phyloP scores from a whole-genome alignment of 2,113 vertebrate species.

The Herpailurus yagouaroundi region DNA sequence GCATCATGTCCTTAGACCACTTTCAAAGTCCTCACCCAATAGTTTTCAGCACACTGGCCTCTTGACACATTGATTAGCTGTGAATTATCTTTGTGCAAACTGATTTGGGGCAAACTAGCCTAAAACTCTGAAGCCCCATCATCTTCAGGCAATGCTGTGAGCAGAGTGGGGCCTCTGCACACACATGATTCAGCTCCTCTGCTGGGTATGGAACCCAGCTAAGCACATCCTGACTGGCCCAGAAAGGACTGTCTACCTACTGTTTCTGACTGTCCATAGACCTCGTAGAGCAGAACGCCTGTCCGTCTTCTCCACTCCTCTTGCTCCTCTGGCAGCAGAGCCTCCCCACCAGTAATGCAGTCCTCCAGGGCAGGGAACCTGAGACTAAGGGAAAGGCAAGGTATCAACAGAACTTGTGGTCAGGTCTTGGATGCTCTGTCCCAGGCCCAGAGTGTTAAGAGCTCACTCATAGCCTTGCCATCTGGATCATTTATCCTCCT shows the following conservation, averaged over 20 bases:
- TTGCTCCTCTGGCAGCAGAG: conserved; percentile 86
- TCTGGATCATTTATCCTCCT: neutral
- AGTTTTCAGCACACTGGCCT: neutral
- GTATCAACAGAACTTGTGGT: neutral
- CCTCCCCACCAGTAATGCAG: conserved; percentile 85
- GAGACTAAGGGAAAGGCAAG: conserved; percentile 71
- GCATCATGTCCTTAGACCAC: neutral
- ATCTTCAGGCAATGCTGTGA: neutral
- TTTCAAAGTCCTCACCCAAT: neutral
- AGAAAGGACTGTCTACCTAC: conserved; percentile 77
- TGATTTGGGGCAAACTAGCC: neutral
- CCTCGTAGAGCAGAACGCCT: conserved; percentile 84
- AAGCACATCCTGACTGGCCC: no score
- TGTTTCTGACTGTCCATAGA: conserved; percentile 90
- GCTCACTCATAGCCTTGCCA: neutral
- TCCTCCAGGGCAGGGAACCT: conserved; percentile 84
- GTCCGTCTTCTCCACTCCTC: conserved; percentile 87
- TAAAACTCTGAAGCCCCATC: neutral
- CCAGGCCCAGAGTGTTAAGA: accelerated
- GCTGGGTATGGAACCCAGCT: no score
- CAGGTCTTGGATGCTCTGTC: neutral
- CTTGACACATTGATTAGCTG: neutral
- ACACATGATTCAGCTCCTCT: no score
- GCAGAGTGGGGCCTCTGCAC: no score
- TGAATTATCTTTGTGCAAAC: neutral